Evolutionary conservation across 2,888 invertebrate genomes (phyloP), one percentile per base, ranked within the genome.

Genomic region (Eilema depressum): DNA sequence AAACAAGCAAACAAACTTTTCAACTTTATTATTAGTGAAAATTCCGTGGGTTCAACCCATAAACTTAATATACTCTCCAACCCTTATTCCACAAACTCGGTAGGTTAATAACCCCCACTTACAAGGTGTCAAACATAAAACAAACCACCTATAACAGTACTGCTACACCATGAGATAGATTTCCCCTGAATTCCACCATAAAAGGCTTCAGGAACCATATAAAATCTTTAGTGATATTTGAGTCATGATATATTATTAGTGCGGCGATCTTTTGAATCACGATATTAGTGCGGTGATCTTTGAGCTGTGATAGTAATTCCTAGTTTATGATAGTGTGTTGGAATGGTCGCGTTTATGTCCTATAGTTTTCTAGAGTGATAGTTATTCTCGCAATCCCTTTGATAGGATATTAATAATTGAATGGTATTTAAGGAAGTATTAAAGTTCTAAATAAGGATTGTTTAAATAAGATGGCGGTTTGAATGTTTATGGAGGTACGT

Each of bases 201-300:
- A 60, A 47, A 17, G 25, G 53, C 25, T 0, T 8, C 1, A 12
- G 30, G 26, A 28, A 12, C 17, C 57, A n/a, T 28, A 68, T 69
- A 63, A 69, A 64, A 30, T 12, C 63, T 59, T 59, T 63, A 26
- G 47, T 63, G n/a, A n/a, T n/a, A n/a, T n/a, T n/a, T n/a, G n/a
- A n/a, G n/a, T n/a, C n/a, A n/a, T n/a, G n/a, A n/a, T n/a, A n/a
- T n/a, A n/a, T n/a, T n/a, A n/a, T n/a, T n/a, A n/a, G n/a, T n/a
- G n/a, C 25, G 59, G 63, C 14, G 1, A 26, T 56, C 68, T 68
- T 57, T 62, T 53, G 25, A 53, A 56, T 20, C 47, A 20, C 11
- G 47, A 17, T 47, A 47, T 20, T 47, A 17, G 17, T 37, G 25
- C 53, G 25, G 20, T 33, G 1, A 26, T 56, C 62, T 68, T 57